Base-by-base conservation (phyloP, 2,113 vertebrate genomes). In the Gila orcuttii region DNA sequence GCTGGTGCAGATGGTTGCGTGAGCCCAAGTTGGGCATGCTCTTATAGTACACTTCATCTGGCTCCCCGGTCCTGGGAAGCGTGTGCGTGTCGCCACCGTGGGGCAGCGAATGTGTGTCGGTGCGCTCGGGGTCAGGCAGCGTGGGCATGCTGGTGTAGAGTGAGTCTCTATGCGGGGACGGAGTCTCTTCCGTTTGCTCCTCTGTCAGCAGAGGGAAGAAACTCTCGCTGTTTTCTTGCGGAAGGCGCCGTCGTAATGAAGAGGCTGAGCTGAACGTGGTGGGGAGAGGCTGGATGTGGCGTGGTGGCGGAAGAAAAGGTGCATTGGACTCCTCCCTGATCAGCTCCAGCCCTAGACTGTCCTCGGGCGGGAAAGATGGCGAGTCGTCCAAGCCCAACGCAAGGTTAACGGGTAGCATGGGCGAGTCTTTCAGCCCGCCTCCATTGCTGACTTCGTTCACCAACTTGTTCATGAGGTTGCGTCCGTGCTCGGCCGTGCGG, bases 21-120 rank as follows among this genome's bases (percentile, higher is more conserved):
- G 97, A 97, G 93, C 98, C 98, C 57, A 99, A 91, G 94, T 99
- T 99, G 90, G 98, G 98, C 98, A 99, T 99, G 94, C 98, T 99
- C 93, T 99, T 99, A 95, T 98, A 99, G 96, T 97, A 99, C 89
- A 98, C 96, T 39, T 99, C 98, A 0, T 99, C 98, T 0, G 88
- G 75, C 57, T 89, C 88, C 86, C 89, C 91, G 89, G 84, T 91
- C 91, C 85, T 93, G 91, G 1, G 91, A 90, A 89, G 91, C 92
- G 84, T 93, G 93, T 79, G 89, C 21, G 5, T 93, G 1, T 90
- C 88, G 0, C 62, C 85, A 45, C 62, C 4, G n/a, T 60, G 68
- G 12, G 86, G 79, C 82, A 85, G 78, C 88, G 94, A 90, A 4
- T 94, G 92, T 7, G 92, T 90, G 0, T 94, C 93, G 31, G 95